phyloP scores from a whole-genome alignment of 2,113 vertebrate species.

The Seriola rivoliana region DNA sequence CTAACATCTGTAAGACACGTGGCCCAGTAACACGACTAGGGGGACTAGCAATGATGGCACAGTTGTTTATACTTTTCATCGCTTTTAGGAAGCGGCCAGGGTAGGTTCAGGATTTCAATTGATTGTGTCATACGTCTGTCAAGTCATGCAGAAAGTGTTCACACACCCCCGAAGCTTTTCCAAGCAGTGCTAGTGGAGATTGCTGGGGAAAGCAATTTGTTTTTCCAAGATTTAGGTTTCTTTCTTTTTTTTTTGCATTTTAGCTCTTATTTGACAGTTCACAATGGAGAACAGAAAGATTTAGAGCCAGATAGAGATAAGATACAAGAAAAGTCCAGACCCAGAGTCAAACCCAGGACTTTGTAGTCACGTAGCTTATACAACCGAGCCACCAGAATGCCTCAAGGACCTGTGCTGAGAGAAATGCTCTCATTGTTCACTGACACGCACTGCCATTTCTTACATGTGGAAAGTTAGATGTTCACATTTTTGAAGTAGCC shows the following conservation, averaged over 20 bases:
- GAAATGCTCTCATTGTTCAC: slow-evolving; percentile 52
- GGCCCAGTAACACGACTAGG: not conserved
- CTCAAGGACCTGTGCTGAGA: slow-evolving; percentile 18
- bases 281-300: slow-evolving; percentile 15
- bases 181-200: not conserved
- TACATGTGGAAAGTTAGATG: slow-evolving; percentile 27
- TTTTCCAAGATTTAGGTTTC: not conserved
- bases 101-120: not conserved
- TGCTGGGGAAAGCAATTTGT: not conserved
- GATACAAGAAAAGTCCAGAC: not conserved
- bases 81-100: not conserved
- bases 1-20: slow-evolving; percentile 50
- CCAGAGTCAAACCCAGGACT: slow-evolving; percentile 17
- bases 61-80: not conserved
- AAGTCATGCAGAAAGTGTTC: not conserved
- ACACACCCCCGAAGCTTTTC: not conserved
- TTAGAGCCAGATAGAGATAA: not conserved
- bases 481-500: slow-evolving; percentile 36
- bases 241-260: slow-evolving; percentile 3
- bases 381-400: slow-evolving; percentile 19
- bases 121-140: not conserved
- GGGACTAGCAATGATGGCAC: not conserved
- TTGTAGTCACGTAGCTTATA: slow-evolving; percentile 15
- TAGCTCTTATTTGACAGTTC: not conserved
- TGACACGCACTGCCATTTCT: slow-evolving; percentile 24